Evolutionary conservation across 2,113 vertebrate species (phyloP).

Genomic region (Cephalopterus ornatus): DNA sequence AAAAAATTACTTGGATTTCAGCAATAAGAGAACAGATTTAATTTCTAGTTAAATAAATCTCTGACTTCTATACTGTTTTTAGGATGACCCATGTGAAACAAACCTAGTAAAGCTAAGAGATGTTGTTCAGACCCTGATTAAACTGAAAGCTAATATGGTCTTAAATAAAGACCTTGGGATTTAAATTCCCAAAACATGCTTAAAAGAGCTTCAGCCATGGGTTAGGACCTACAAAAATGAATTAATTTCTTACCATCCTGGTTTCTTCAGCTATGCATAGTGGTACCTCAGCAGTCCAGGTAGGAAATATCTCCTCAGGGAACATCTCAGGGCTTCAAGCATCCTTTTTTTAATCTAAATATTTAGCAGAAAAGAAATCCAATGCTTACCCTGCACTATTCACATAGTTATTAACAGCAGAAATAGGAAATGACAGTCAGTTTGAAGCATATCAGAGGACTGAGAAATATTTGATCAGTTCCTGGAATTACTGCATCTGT

Average conservation of each 20-base stretch:
- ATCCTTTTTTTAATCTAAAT: not conserved
- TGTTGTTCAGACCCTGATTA: not conserved
- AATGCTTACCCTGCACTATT: not conserved
- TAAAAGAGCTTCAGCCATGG: not conserved
- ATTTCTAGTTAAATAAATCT: not conserved
- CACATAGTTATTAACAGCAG: not conserved
- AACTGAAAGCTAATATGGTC: not conserved
- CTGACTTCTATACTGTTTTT: not conserved
- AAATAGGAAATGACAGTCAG: not conserved
- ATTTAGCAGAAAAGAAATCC: not conserved
- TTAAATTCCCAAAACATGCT: not conserved
- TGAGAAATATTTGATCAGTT: not conserved
- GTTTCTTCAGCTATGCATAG: not conserved
- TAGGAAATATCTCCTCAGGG: not conserved
- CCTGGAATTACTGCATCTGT: not conserved
- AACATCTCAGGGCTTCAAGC: not conserved
- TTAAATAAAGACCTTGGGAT: not conserved
- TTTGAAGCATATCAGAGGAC: not conserved
- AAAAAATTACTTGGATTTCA: not conserved
- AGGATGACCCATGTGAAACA: not conserved
- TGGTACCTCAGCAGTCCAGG: not conserved
- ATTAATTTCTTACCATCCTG: not conserved
- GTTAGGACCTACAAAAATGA: not conserved
- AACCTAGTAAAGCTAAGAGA: not conserved
- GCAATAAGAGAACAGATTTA: not conserved